A percentile compares a stretch with the other conserved stretches of the same genome.
These are phyloP conservation scores for Leuciscus waleckii DNA, from an alignment of 2,797 vertebrate genomes.

Conservation along the genomic window DNA sequence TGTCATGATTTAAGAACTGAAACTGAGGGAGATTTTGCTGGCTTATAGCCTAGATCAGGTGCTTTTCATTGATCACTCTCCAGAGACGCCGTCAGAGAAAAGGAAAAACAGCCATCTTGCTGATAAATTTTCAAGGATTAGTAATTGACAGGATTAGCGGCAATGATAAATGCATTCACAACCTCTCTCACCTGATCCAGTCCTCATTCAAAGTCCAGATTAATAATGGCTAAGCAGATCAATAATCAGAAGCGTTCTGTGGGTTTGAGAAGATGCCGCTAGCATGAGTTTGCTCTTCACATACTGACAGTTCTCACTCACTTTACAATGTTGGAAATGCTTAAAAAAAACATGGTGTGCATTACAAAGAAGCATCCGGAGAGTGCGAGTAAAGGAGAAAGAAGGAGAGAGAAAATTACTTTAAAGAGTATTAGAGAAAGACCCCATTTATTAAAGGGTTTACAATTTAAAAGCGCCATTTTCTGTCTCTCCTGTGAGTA, in stretches of 20 bases:
- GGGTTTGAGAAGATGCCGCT: not conserved
- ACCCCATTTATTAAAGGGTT: constrained; percentile 12
- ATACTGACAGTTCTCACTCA: constrained; percentile 19
- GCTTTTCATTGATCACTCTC: constrained; percentile 11
- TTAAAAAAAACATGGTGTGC: constrained; percentile 24
- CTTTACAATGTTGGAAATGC: constrained; percentile 42
- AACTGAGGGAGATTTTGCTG: constrained; percentile 11
- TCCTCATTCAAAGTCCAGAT: constrained; percentile 32
- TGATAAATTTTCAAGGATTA: constrained; percentile 51
- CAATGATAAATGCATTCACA: constrained; percentile 44
- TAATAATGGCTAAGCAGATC: constrained; percentile 44
- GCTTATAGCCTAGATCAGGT: constrained; percentile 33
- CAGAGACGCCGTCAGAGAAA: not conserved
- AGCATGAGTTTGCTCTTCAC: not conserved
- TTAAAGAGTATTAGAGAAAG: constrained; percentile 15
- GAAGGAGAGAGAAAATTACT: not conserved
- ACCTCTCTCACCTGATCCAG: constrained; percentile 2
- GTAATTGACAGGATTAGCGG: constrained; percentile 43
- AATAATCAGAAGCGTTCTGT: constrained; percentile 30
- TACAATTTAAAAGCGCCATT: not conserved
- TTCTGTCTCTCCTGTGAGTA: not conserved
- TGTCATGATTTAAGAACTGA: constrained; percentile 25
- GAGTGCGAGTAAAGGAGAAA: not conserved
- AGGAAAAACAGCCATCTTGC: not conserved
- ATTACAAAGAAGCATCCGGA: constrained; percentile 15